These are phyloP conservation scores for Rhagium mordax DNA, from an alignment of 2,888 invertebrate species.

Conservation along the genomic window DNA sequence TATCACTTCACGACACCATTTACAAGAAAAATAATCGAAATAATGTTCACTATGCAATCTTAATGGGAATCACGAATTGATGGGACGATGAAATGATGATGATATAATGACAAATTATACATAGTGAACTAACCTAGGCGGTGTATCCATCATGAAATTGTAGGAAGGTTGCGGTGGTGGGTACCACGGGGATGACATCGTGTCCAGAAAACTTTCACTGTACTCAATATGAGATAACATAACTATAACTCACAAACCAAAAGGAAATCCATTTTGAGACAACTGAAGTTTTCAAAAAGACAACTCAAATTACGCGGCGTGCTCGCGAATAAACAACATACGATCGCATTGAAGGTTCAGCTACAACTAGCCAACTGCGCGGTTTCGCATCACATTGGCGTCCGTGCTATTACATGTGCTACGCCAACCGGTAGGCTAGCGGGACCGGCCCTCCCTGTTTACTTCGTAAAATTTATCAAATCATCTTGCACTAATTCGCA, in stretches of 20 bases:
- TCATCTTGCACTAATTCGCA: background rate
- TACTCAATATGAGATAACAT: conserved; percentile 50
- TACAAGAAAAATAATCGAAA: conserved; percentile 15
- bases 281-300: background rate
- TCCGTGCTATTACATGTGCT: conserved; percentile 39
- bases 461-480: background rate
- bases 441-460: background rate
- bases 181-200: conserved; percentile 55
- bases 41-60: background rate
- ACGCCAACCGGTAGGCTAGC: background rate
- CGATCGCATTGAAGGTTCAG: conserved; percentile 29
- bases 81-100: conserved; percentile 16
- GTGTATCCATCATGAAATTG: conserved; percentile 62
- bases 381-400: conserved; percentile 52
- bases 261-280: conserved; percentile 9
- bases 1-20: conserved; percentile 19
- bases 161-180: conserved; percentile 56
- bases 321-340: conserved; percentile 35
- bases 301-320: conserved; percentile 39
- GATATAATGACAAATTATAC: conserved; percentile 24
- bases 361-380: conserved; percentile 52
- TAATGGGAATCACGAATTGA: background rate
- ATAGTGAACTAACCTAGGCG: conserved; percentile 64
- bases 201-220: conserved; percentile 37
- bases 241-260: conserved; percentile 20